A percentile compares a stretch with the other conserved stretches of the same genome.
phyloP scores from a whole-genome alignment of 2,113 vertebrate species.

The Microcebus tavaratra region DNA sequence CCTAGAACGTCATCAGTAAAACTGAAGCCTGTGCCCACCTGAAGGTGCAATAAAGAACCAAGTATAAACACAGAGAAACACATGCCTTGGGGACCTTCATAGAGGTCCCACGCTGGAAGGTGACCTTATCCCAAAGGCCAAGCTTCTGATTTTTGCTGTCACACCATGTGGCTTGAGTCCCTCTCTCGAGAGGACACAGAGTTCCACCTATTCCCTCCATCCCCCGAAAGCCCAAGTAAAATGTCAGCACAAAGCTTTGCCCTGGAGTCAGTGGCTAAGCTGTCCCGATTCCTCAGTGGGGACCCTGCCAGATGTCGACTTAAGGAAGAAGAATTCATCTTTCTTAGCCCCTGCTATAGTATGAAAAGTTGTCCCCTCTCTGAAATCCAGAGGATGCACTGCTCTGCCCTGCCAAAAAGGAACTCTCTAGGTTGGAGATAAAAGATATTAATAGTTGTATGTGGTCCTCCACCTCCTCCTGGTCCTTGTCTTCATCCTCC shows the following conservation, averaged over 20 bases:
- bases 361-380: not conserved
- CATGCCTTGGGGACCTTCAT: not conserved
- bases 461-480: not conserved
- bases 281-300: not conserved
- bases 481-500: not conserved
- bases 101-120: not conserved
- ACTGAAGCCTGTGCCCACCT: slow-evolving; percentile 92
- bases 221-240: not conserved
- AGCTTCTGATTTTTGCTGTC: not conserved
- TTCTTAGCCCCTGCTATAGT: not conserved
- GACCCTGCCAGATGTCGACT: not conserved
- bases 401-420: not conserved
- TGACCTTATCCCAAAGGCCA: not conserved
- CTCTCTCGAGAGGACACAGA: not conserved
- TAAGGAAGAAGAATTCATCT: not conserved
- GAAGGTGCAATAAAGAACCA: slow-evolving; percentile 10
- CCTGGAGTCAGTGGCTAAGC: not conserved
- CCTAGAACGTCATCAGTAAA: slow-evolving; percentile 84
- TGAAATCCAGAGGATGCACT: not conserved
- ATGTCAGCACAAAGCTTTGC: not conserved
- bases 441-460: not conserved
- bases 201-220: not conserved
- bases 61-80: not conserved
- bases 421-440: not conserved
- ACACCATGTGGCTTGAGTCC: fast-evolving